A percentile compares a stretch with the other conserved stretches of the same genome.
Conservation (phyloP, 2,797 vertebrate species). For the Epinephelus awoara region DNA sequence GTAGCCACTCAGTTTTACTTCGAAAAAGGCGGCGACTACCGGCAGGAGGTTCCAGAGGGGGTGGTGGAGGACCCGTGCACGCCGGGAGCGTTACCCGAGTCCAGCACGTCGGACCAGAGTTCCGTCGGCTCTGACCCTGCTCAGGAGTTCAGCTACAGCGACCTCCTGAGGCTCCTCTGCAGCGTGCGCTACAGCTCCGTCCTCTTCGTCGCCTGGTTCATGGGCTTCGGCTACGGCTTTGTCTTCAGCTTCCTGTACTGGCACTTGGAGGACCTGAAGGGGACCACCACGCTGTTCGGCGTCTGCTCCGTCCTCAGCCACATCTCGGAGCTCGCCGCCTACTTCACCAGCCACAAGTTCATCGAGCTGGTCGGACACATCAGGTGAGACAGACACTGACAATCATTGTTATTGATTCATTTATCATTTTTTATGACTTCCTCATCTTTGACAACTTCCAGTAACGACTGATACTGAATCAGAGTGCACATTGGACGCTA, state of each 20-base stretch:
- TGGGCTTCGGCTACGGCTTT: conserved; percentile 98
- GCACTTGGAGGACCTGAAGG: conserved; percentile 96
- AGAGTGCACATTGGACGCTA: background rate
- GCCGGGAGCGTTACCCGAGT: conserved; percentile 64
- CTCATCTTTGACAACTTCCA: background rate
- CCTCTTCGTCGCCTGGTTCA: conserved; percentile 98
- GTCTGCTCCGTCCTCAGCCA: conserved; percentile 97
- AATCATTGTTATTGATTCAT: background rate
- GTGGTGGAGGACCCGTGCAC: conserved; percentile 41
- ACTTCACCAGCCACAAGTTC: conserved; percentile 98
- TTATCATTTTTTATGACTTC: background rate
- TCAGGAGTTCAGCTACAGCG: conserved; percentile 78
- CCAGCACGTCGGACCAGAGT: conserved; percentile 67
- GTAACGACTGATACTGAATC: background rate
- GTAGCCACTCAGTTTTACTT: conserved; percentile 97
- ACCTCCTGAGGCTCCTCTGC: conserved; percentile 91
- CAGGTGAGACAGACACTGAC: conserved; percentile 84
- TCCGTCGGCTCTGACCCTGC: background rate
- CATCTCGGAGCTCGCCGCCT: conserved; percentile 93
- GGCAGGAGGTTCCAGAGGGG: conserved; percentile 53
- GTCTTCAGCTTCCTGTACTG: conserved; percentile 99
- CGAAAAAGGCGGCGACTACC: conserved; percentile 75
- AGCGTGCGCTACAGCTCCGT: conserved; percentile 95
- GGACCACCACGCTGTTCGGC: conserved; percentile 96
- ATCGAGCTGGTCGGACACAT: conserved; percentile 97